Conservation (phyloP, 2,888 invertebrate genomes). For the Papilio gigon region DNA sequence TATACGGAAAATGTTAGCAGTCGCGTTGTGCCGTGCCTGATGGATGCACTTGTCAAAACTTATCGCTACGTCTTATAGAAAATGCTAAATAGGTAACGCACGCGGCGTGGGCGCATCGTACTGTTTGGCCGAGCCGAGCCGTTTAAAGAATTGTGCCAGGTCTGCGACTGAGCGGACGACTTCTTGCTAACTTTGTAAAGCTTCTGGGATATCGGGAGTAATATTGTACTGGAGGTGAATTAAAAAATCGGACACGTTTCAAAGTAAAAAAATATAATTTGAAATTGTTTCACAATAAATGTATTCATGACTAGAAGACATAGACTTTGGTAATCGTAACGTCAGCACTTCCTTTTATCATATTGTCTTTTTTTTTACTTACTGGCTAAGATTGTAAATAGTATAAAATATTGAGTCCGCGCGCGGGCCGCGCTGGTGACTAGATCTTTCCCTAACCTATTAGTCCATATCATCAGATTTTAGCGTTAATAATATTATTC, state of each 20-base stretch:
- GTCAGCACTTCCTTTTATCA: slow-evolving; percentile 5
- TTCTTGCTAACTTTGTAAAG: too few relatives aligned
- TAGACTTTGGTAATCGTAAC: slow-evolving; percentile 59
- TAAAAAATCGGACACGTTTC: slow-evolving; percentile 45
- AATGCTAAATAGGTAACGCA: too few relatives aligned
- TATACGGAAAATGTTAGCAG: background rate
- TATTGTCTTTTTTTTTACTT: slow-evolving; percentile 41
- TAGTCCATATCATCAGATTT: slow-evolving; percentile 57
- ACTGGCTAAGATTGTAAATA: slow-evolving; percentile 35
- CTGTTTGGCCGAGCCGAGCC: too few relatives aligned
- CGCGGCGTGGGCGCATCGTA: too few relatives aligned
- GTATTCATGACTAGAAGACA: slow-evolving; percentile 72
- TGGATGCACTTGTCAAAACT: too few relatives aligned
- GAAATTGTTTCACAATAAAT: slow-evolving; percentile 42
- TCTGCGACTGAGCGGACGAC: too few relatives aligned
- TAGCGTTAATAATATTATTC: slow-evolving; percentile 71
- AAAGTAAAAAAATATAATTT: slow-evolving; percentile 55
- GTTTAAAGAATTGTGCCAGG: too few relatives aligned
- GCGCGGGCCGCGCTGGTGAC: too few relatives aligned
- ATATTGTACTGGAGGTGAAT: background rate
- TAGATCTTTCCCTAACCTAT: slow-evolving; percentile 48
- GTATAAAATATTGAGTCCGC: too few relatives aligned
- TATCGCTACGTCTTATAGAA: too few relatives aligned
- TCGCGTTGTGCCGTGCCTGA: background rate
- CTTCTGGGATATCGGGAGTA: background rate